These are phyloP conservation scores for Thunnus maccoyii DNA, from an alignment of 2,113 vertebrate species.

Conservation along the genomic window DNA sequence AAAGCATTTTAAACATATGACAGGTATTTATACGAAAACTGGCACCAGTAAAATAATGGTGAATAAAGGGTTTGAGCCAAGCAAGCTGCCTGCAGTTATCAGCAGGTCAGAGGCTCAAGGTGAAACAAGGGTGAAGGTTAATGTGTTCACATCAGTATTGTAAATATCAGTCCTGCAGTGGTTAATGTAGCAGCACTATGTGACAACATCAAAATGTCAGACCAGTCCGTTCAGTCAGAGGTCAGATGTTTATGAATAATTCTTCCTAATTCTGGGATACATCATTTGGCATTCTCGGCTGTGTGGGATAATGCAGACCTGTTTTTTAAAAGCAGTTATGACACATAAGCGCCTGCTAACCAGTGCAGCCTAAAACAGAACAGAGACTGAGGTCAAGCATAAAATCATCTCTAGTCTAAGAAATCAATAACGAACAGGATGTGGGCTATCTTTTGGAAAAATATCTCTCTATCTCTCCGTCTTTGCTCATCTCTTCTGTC, in stretches of 20 bases:
- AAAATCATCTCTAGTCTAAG: conserved; percentile 36
- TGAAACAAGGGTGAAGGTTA: conserved; percentile 36
- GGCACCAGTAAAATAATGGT: conserved; percentile 1
- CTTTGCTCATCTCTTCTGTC: conserved; percentile 25
- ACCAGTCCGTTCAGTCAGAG: conserved; percentile 26
- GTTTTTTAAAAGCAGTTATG: conserved; percentile 12
- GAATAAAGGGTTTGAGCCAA: conserved; percentile 8
- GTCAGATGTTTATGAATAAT: conserved; percentile 57
- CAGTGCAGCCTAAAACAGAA: conserved; percentile 29
- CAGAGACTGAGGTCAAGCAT: conserved; percentile 11
- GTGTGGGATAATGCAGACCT: neutral
- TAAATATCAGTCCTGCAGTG: conserved; percentile 38
- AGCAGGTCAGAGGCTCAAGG: conserved; percentile 48
- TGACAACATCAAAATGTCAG: conserved; percentile 63
- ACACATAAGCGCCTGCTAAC: conserved; percentile 20
- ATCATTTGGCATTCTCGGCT: conserved; percentile 26
- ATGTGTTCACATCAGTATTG: conserved; percentile 50
- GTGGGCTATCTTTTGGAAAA: conserved; percentile 32
- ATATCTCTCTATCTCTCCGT: conserved; percentile 21
- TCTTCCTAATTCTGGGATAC: conserved; percentile 26
- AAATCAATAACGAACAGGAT: conserved; percentile 63
- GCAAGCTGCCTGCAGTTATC: conserved; percentile 15
- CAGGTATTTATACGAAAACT: conserved; percentile 9
- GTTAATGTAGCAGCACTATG: conserved; percentile 38
- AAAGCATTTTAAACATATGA: neutral